Base-by-base conservation (phyloP, 2,888 invertebrate genomes). In the Capitulum mitella region DNA sequence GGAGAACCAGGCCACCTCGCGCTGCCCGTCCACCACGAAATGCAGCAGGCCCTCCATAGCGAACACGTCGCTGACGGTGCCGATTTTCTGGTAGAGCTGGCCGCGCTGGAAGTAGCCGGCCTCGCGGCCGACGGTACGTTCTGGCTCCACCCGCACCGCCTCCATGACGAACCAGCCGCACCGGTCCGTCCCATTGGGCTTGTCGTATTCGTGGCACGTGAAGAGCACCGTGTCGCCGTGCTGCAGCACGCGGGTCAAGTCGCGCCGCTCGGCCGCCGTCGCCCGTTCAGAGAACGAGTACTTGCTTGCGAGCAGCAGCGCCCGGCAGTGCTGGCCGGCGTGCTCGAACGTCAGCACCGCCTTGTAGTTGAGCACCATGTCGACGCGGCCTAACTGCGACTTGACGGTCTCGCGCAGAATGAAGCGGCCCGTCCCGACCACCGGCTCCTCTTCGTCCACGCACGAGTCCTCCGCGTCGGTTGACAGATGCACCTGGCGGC, bases 141-240 rank as follows among this genome's bases (percentile, higher is more conserved):
- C 29, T 16, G 76, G n/a, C 46, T 43, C 46, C 5, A 29, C 14
- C 29, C 19, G 10, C 26, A 22, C 46, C 5, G 76, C 76, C 19
- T 43, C 76, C 76, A 76, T 32, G 10, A 48, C 76, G 10, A 26
- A 48, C 76, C 76, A 76, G 46, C 46, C 76, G 76, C 76, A 76
- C 16, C 29, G 46, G 76, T 76, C 76, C 2, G 46, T 19, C n/a
- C 46, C 76, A 29, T 43, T 10, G 43, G 76, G 76, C 29, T 48
- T 43, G 76, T 76, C 76, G 76, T 76, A 76, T 29, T 43, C 46
- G 48, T 76, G 76, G 32, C 76, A 76, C 14, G 76, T 46, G 46
- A 76, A 76, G 40, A 1, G 46, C 46, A 76, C 76, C 29, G 19
- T 29, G 76, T 76, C 46, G 46, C 76, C 76, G 46, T 16, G 14